Evolutionary conservation across 2,113 vertebrate genomes (phyloP).

Genomic region (Poeciliopsis occidentalis): DNA sequence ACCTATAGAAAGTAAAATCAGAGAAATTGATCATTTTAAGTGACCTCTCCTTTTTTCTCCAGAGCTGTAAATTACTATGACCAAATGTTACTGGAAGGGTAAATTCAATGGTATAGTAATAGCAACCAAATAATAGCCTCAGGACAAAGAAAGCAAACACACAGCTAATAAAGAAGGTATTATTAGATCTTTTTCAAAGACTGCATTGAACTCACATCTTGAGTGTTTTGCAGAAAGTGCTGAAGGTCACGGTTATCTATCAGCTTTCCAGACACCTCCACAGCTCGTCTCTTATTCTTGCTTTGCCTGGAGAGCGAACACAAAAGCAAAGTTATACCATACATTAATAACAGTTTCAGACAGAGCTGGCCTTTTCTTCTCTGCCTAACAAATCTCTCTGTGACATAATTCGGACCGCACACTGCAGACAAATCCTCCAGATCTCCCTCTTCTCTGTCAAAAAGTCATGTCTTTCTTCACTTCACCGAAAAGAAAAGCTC

Average conservation of each 20-base stretch:
- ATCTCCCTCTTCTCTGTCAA: slow-evolving; percentile 26
- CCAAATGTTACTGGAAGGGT: too few relatives aligned
- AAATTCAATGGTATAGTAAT: background rate
- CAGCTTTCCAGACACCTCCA: slow-evolving; percentile 82
- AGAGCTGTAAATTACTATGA: too few relatives aligned
- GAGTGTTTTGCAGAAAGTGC: slow-evolving; percentile 92
- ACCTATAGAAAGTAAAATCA: too few relatives aligned
- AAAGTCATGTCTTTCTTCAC: slow-evolving; percentile 31
- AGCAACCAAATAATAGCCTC: background rate
- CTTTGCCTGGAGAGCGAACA: slow-evolving; percentile 75
- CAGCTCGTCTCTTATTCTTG: slow-evolving; percentile 80
- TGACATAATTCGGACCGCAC: slow-evolving; percentile 29
- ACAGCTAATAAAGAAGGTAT: slow-evolving; percentile 9
- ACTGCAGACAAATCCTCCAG: background rate
- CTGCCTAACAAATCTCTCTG: background rate
- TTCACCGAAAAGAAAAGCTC: slow-evolving; percentile 39
- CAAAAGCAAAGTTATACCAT: slow-evolving; percentile 11
- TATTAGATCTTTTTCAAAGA: background rate
- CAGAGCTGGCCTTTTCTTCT: background rate
- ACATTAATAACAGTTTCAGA: slow-evolving; percentile 14
- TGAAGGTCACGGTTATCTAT: slow-evolving; percentile 90
- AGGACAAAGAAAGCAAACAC: background rate
- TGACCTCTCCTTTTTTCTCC: too few relatives aligned
- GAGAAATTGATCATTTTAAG: too few relatives aligned
- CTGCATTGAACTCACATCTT: slow-evolving; percentile 84